These are phyloP conservation scores for Gallinago solitaria DNA, from an alignment of 2,797 vertebrate species.

Conservation along the genomic window DNA sequence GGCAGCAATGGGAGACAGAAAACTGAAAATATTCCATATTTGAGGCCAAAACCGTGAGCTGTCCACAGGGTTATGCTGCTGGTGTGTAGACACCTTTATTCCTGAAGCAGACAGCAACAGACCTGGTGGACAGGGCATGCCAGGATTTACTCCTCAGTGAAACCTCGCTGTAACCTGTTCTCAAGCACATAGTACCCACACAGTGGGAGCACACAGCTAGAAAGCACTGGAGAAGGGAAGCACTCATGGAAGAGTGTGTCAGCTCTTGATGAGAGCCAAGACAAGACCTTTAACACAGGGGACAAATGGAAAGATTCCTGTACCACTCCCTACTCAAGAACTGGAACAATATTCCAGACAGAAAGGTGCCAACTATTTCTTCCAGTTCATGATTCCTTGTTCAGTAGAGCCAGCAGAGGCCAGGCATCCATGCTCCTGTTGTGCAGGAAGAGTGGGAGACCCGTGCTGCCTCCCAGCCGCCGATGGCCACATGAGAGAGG, in stretches of 20 bases:
- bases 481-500: rapidly evolving
- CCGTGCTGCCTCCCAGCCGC: not conserved
- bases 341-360: not conserved
- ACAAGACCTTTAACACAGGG: rapidly evolving
- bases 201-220: not conserved
- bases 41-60: not conserved
- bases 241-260: not conserved
- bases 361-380: not conserved
- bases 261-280: not conserved
- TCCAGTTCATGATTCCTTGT: no score
- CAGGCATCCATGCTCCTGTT: not conserved
- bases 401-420: not conserved
- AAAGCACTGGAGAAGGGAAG: not conserved
- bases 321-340: not conserved
- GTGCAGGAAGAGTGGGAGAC: not conserved
- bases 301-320: not conserved
- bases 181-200: rapidly evolving
- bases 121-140: not conserved
- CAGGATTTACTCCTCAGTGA: not conserved
- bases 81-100: not conserved
- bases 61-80: not conserved
- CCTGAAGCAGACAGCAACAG: not conserved
- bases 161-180: not conserved
- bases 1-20: not conserved
- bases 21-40: not conserved